phyloP scores from a whole-genome alignment of 2,113 vertebrate species.

The Parus major region DNA sequence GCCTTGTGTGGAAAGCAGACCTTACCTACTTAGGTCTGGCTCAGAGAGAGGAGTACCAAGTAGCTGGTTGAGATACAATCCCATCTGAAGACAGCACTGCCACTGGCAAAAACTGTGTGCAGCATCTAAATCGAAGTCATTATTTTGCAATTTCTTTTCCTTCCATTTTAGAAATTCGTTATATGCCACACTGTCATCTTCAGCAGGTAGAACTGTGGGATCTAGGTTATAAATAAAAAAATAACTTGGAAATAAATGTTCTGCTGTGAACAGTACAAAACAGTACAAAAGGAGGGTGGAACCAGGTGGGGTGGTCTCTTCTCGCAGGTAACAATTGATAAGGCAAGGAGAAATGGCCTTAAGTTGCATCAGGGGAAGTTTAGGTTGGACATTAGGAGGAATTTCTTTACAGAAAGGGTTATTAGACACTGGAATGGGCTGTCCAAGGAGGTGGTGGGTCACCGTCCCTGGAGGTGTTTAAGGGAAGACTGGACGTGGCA shows the following conservation, averaged over 20 bases:
- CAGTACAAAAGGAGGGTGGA: neutral
- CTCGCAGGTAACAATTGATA: neutral
- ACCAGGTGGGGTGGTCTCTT: neutral
- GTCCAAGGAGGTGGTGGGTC: too few species aligned
- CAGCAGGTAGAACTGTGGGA: neutral
- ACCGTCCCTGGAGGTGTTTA: neutral
- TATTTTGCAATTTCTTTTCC: constrained; percentile 4
- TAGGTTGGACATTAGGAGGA: neutral
- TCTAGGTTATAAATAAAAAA: constrained; percentile 34
- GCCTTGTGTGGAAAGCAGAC: neutral
- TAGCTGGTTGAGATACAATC: constrained; percentile 87
- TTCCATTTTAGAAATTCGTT: constrained; percentile 66
- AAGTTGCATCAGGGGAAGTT: neutral
- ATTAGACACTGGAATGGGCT: neutral
- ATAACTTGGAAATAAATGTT: neutral
- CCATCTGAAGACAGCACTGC: constrained; percentile 91
- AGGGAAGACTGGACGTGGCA: fast-evolving
- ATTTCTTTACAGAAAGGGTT: neutral
- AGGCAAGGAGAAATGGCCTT: neutral
- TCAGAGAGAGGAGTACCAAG: constrained; percentile 81
- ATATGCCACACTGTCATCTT: constrained; percentile 27
- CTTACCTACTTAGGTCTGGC: constrained; percentile 83
- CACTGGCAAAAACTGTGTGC: constrained; percentile 90
- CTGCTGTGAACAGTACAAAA: neutral
- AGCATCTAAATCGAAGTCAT: constrained; percentile 74